These are phyloP conservation scores for Acipenser ruthenus DNA, from an alignment of 2,797 vertebrate genomes.

Conservation along the genomic window DNA sequence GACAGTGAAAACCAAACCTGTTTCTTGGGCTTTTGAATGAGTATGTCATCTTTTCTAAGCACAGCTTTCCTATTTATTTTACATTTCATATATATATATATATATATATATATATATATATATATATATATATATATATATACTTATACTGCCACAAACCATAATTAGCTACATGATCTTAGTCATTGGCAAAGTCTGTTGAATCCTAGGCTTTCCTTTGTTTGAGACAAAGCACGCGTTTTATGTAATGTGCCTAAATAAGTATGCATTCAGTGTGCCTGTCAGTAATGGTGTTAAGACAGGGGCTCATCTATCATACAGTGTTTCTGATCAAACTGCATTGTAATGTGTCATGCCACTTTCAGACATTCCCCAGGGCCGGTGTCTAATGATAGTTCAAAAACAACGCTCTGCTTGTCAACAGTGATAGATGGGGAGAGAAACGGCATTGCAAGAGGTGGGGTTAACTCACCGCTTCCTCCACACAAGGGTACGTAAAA, in stretches of 20 bases:
- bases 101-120: constrained; percentile 1
- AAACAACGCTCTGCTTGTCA: constrained; percentile 33
- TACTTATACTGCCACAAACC: too few relatives aligned
- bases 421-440: constrained; percentile 46
- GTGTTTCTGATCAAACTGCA: neutral
- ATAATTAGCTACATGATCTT: too few relatives aligned
- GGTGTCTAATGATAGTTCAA: neutral
- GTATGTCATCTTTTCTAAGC: neutral
- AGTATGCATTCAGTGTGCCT: too few relatives aligned
- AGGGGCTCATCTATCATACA: neutral
- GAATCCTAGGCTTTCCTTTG: too few relatives aligned
- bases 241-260: too few relatives aligned
- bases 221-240: too few relatives aligned
- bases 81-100: constrained; percentile 4
- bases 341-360: constrained; percentile 2
- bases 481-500: constrained; percentile 13
- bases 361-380: neutral
- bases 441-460: constrained; percentile 24
- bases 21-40: too few relatives aligned
- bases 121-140: constrained; percentile 3
- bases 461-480: constrained; percentile 15
- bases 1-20: too few relatives aligned
- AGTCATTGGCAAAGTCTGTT: too few relatives aligned
- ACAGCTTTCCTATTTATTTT: neutral
- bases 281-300: neutral